A percentile compares a stretch with the other conserved stretches of the same genome.
phyloP scores from a whole-genome alignment of 2,888 invertebrate species.

The Pollenia amentaria region DNA sequence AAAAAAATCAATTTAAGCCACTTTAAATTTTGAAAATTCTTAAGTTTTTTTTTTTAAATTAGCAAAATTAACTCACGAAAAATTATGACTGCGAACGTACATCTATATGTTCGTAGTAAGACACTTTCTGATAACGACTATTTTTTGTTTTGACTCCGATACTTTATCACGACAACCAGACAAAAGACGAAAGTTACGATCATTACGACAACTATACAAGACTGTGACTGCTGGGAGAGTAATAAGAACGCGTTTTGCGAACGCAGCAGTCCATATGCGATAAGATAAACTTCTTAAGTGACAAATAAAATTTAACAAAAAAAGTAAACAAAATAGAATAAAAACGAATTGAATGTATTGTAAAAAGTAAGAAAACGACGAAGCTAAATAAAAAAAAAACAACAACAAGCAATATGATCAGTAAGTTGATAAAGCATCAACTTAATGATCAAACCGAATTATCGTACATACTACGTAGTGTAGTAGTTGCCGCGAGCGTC shows the following conservation, averaged over 20 bases:
- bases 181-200: slow-evolving; percentile 37
- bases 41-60: slow-evolving; percentile 27
- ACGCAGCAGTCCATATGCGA: slow-evolving; percentile 73
- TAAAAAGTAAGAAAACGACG: slow-evolving; percentile 39
- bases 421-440: slow-evolving; percentile 1
- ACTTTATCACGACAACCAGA: slow-evolving; percentile 1
- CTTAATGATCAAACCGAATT: not conserved
- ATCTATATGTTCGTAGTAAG: not conserved
- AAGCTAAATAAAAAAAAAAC: not conserved
- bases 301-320: slow-evolving; percentile 46
- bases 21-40: not conserved
- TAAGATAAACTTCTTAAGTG: slow-evolving; percentile 75
- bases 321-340: not conserved
- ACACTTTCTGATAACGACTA: slow-evolving; percentile 53
- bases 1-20: slow-evolving; percentile 18
- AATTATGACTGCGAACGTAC: slow-evolving; percentile 14
- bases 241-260: slow-evolving; percentile 59
- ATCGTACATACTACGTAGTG: slow-evolving; percentile 16
- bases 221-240: slow-evolving; percentile 38
- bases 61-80: slow-evolving; percentile 29
- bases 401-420: slow-evolving; percentile 23
- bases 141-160: slow-evolving; percentile 27
- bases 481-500: not conserved
- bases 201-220: slow-evolving; percentile 19
- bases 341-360: slow-evolving; percentile 28